A percentile compares a stretch with the other conserved stretches of the same genome.
Evolutionary conservation across 1,140 invertebrate species (phyloP).

Genomic region (Brachionus paranguensis): DNA sequence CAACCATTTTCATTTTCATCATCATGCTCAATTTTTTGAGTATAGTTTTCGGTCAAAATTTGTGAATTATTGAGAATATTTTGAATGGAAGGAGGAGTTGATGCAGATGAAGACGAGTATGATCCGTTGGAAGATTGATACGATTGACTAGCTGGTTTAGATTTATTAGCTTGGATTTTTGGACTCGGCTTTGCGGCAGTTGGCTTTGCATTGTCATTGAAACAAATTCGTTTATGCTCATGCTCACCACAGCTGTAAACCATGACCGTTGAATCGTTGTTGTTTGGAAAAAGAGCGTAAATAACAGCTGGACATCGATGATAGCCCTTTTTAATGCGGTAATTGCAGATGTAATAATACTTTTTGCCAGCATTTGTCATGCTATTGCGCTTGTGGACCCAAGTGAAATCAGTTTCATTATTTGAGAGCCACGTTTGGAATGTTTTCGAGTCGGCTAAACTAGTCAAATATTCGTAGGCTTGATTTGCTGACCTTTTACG

Average conservation of each 20-base stretch:
- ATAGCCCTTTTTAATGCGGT: constrained; percentile 37
- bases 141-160: not conserved
- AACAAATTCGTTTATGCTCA: constrained; percentile 3
- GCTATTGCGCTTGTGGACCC: constrained; percentile 36
- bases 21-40: not conserved
- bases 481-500: constrained; percentile 27
- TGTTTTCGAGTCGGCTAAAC: constrained; percentile 31
- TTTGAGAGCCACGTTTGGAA: constrained; percentile 33
- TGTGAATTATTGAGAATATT: not conserved
- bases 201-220: not conserved
- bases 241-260: constrained; percentile 36
- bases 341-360: constrained; percentile 40
- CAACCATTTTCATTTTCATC: not conserved
- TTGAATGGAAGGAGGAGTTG: not conserved
- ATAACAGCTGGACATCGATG: constrained; percentile 27
- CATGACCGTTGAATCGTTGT: constrained; percentile 36
- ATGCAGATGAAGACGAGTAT: not conserved
- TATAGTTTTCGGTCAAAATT: not conserved
- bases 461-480: constrained; percentile 32
- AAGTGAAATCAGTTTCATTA: constrained; percentile 38
- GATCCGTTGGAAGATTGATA: not conserved
- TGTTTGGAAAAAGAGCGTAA: constrained; percentile 39
- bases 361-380: constrained; percentile 40
- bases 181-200: not conserved
- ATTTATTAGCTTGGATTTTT: not conserved